A percentile compares a stretch with the other conserved stretches of the same genome.
phyloP scores from a whole-genome alignment of 2,113 vertebrate species.

The Regulus satrapa region DNA sequence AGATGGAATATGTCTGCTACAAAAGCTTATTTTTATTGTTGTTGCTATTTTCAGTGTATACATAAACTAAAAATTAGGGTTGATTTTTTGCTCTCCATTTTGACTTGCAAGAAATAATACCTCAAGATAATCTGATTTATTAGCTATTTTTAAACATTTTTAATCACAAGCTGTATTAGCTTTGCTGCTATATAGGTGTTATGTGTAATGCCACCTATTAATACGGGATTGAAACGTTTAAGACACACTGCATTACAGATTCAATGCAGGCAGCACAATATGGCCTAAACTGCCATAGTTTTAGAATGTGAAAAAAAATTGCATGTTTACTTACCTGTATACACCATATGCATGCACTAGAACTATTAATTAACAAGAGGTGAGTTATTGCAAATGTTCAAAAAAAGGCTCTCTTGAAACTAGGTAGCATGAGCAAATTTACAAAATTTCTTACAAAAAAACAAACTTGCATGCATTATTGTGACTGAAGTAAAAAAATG shows the following conservation, averaged over 20 bases:
- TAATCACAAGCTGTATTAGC: constrained; percentile 97
- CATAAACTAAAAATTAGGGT: constrained; percentile 85
- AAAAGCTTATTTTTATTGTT: constrained; percentile 85
- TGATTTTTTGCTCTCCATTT: constrained; percentile 89
- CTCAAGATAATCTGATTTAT: constrained; percentile 97
- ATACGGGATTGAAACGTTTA: constrained; percentile 85
- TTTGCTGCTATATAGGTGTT: constrained; percentile 99
- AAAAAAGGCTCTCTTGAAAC: constrained; percentile 78
- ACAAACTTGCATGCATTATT: constrained; percentile 93
- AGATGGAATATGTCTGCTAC: constrained; percentile 88
- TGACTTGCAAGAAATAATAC: constrained; percentile 95
- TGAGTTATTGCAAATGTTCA: constrained; percentile 79
- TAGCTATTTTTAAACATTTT: constrained; percentile 91
- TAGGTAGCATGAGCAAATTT: constrained; percentile 90
- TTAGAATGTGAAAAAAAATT: constrained; percentile 89
- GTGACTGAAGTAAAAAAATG: constrained; percentile 87
- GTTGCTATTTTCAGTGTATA: constrained; percentile 89
- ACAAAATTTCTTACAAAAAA: constrained; percentile 83
- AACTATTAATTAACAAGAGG: constrained; percentile 78
- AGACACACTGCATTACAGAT: constrained; percentile 82
- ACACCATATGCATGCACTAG: constrained; percentile 91
- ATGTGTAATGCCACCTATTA: constrained; percentile 92
- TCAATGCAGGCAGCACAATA: constrained; percentile 90
- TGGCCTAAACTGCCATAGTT: constrained; percentile 84
- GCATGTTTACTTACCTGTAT: constrained; percentile 89